Conservation (phyloP, 2,113 vertebrate genomes). For the Crotalus horridus region DNA sequence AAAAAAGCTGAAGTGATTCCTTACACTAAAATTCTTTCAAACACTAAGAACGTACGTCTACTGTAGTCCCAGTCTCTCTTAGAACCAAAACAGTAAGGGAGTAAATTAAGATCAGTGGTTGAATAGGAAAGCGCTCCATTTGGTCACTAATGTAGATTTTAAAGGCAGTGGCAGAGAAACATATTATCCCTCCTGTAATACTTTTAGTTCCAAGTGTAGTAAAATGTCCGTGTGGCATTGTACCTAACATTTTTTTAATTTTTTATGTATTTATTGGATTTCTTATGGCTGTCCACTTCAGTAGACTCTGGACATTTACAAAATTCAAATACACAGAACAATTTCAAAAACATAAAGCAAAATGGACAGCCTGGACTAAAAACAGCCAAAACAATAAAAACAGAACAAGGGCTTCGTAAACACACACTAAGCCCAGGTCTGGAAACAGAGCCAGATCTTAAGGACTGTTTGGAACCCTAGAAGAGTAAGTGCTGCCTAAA, state of each 20-base stretch:
- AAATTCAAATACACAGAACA: not conserved
- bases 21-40: not conserved
- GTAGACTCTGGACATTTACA: not conserved
- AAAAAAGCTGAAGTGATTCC: not conserved
- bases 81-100: not conserved
- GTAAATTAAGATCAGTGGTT: not conserved
- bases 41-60: not conserved
- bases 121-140: not conserved
- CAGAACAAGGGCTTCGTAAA: not conserved
- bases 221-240: not conserved
- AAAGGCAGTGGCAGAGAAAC: not conserved
- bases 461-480: not conserved
- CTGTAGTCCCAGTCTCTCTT: not conserved
- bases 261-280: not conserved
- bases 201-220: not conserved
- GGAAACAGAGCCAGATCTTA: not conserved
- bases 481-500: not conserved
- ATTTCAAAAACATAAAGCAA: not conserved
- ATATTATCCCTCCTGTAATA: not conserved
- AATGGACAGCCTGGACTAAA: not conserved
- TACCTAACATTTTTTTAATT: not conserved
- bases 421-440: not conserved
- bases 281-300: not conserved
- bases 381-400: not conserved
- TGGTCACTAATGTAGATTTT: not conserved